phyloP scores from a whole-genome alignment of 2,797 vertebrate genomes.

The Lophotriccus pileatus region DNA sequence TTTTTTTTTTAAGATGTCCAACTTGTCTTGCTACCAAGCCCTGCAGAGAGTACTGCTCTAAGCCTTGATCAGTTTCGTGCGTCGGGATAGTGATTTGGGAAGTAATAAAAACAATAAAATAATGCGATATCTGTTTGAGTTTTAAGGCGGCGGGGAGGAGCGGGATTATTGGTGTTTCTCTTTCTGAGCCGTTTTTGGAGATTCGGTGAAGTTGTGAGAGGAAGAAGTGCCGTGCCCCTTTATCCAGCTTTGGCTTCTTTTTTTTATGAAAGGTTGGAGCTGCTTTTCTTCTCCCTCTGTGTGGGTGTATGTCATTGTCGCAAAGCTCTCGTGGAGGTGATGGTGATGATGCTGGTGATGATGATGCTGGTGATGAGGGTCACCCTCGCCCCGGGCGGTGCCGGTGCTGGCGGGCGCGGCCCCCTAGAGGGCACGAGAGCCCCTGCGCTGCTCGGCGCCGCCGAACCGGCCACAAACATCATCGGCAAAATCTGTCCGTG shows the following conservation, averaged over 20 bases:
- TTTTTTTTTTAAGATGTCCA: not conserved
- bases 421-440: constrained; percentile 50
- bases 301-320: fast-evolving
- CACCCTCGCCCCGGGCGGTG: too few species aligned
- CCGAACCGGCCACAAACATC: fast-evolving
- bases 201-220: fast-evolving
- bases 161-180: not conserved
- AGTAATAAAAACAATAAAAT: not conserved
- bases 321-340: fast-evolving
- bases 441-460: not conserved
- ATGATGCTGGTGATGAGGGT: too few species aligned
- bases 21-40: not conserved
- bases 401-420: not conserved
- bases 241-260: not conserved
- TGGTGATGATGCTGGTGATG: fast-evolving
- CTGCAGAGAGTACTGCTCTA: not conserved
- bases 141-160: not conserved
- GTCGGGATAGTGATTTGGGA: not conserved
- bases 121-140: fast-evolving
- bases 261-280: not conserved
- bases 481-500: constrained; percentile 32
- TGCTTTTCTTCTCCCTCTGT: not conserved
- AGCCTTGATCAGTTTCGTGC: not conserved
- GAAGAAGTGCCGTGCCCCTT: fast-evolving
- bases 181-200: not conserved